phyloP scores from a whole-genome alignment of 2,888 invertebrate genomes.

The Ophraella communa region DNA sequence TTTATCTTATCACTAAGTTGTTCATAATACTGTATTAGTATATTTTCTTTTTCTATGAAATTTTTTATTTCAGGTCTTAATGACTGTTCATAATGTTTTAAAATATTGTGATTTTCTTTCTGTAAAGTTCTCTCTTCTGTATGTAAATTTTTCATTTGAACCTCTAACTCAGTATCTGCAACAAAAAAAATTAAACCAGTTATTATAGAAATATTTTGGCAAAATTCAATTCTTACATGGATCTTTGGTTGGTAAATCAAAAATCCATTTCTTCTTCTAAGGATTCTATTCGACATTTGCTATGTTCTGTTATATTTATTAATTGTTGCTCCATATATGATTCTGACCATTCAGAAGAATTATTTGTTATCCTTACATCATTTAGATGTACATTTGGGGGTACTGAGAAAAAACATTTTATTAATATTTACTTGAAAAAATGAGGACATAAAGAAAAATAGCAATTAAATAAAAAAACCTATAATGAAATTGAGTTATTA shows the following conservation, averaged over 20 bases:
- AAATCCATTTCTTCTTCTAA: background rate
- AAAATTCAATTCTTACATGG: background rate
- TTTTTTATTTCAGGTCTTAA: slow-evolving; percentile 5
- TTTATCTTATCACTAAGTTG: background rate
- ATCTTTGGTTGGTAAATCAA: background rate
- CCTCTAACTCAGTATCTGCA: background rate
- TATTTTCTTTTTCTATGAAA: slow-evolving; percentile 2
- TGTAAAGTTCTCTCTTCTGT: background rate
- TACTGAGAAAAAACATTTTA: background rate
- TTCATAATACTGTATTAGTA: slow-evolving; percentile 6
- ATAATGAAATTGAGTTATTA: too few species aligned
- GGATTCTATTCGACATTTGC: background rate
- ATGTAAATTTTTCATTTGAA: background rate
- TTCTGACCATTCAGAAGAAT: background rate
- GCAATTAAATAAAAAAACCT: too few species aligned
- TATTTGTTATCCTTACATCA: background rate
- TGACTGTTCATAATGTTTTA: slow-evolving; percentile 1
- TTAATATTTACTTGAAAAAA: too few species aligned
- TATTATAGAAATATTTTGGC: background rate
- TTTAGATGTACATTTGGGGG: background rate
- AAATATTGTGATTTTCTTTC: background rate
- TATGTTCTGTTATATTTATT: background rate
- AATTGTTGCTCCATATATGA: background rate
- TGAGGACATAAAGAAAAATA: too few species aligned
- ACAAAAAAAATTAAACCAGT: background rate